phyloP scores from a whole-genome alignment of 1,140 invertebrate genomes.

The Trialeurodes vaporariorum region DNA sequence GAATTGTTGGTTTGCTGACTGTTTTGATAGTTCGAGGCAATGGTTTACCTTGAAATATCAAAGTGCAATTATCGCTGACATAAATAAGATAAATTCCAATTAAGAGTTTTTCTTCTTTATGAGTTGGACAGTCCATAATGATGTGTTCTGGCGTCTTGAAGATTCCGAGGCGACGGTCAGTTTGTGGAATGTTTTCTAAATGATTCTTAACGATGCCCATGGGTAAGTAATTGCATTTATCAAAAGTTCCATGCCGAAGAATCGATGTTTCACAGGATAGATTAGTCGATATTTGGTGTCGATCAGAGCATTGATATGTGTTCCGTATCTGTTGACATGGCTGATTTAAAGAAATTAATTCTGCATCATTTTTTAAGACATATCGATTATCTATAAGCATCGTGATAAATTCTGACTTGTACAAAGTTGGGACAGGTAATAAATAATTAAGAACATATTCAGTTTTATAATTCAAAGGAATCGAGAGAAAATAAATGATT shows the following conservation, averaged over 20 bases:
- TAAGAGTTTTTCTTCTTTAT: too few relatives aligned
- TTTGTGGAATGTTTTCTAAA: conserved; percentile 4
- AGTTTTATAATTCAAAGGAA: conserved; percentile 5
- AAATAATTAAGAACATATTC: neutral
- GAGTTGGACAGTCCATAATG: too few relatives aligned
- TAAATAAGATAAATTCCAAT: too few relatives aligned
- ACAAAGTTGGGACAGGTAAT: neutral
- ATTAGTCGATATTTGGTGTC: neutral
- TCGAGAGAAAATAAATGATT: conserved; percentile 1
- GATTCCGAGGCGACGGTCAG: neutral
- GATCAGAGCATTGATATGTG: conserved; percentile 2
- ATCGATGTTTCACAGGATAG: neutral
- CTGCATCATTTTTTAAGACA: neutral
- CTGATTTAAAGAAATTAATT: neutral
- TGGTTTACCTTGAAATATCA: too few relatives aligned
- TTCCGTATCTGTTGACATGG: neutral
- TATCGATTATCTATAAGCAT: conserved; percentile 5
- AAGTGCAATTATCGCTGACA: too few relatives aligned
- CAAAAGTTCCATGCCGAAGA: neutral
- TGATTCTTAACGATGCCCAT: neutral
- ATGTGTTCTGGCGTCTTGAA: too few relatives aligned
- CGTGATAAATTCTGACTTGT: neutral
- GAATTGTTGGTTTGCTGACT: too few relatives aligned
- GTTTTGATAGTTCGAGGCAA: too few relatives aligned
- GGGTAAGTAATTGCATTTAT: neutral